These are phyloP conservation scores for Tonatia bakeri DNA, from an alignment of 2,113 vertebrate species.

Conservation along the genomic window DNA sequence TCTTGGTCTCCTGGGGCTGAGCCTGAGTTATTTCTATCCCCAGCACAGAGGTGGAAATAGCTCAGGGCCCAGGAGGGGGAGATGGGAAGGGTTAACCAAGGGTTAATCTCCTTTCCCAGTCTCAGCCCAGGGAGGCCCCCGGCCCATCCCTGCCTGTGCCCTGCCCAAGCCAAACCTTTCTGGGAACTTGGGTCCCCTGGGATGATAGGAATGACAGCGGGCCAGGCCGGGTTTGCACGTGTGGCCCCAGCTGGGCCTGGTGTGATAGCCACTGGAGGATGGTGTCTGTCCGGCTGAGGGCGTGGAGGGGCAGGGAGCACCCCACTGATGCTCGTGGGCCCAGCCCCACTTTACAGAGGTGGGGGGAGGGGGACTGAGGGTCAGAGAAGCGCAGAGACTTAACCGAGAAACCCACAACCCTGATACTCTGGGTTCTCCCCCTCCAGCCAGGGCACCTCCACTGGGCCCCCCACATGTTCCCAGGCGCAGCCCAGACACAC, in stretches of 20 bases:
- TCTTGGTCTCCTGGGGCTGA: conserved; percentile 62
- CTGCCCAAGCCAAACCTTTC: not conserved
- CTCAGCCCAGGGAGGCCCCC: not conserved
- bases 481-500: not conserved
- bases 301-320: not conserved
- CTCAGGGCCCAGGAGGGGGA: conserved; percentile 24
- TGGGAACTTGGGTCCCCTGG: conserved; percentile 15
- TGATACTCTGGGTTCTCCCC: not conserved
- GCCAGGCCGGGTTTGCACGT: not conserved
- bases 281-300: not conserved
- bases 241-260: not conserved
- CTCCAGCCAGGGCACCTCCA: not conserved
- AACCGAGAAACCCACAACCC: not conserved
- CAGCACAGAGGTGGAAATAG: conserved; percentile 69
- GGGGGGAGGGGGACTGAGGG: not conserved
- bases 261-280: not conserved
- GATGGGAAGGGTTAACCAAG: conserved; percentile 39
- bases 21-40: conserved; percentile 70
- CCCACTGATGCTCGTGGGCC: not conserved
- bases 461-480: not conserved
- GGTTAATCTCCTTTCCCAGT: conserved; percentile 6
- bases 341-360: not conserved
- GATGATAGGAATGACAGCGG: not conserved
- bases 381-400: not conserved
- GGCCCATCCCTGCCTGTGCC: not conserved